These are phyloP conservation scores for Hiodon alosoides DNA, from an alignment of 2,113 vertebrate genomes.

Conservation along the genomic window DNA sequence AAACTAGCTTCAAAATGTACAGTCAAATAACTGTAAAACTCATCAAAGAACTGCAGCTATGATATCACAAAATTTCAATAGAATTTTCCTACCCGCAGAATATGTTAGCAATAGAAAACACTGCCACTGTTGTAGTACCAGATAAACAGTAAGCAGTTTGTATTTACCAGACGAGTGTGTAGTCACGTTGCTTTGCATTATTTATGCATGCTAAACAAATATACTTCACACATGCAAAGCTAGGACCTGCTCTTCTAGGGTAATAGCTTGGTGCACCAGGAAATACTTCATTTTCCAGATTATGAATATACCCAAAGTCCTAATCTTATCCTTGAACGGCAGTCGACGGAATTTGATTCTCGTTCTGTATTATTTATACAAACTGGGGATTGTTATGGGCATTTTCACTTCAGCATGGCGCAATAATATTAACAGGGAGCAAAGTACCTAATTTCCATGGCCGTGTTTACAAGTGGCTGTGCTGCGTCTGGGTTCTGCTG, in stretches of 20 bases:
- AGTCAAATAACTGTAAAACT: constrained; percentile 29
- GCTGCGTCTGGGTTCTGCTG: background rate
- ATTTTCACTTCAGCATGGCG: constrained; percentile 9
- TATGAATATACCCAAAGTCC: constrained; percentile 16
- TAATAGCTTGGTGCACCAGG: constrained; percentile 30
- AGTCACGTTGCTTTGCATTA: constrained; percentile 55
- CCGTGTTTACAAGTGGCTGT: constrained; percentile 14
- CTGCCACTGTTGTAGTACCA: constrained; percentile 35
- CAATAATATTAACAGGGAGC: constrained; percentile 21
- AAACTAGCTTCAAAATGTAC: constrained; percentile 1
- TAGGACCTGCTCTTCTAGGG: constrained; percentile 24
- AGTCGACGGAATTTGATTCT: constrained; percentile 29
- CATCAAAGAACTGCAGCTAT: background rate
- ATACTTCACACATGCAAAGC: constrained; percentile 52
- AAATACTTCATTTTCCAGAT: constrained; percentile 33
- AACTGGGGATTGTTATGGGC: constrained; percentile 14
- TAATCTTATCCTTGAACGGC: constrained; percentile 42
- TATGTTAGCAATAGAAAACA: constrained; percentile 36
- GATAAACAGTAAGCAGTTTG: constrained; percentile 32
- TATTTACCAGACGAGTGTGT: constrained; percentile 33
- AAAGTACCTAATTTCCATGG: constrained; percentile 26
- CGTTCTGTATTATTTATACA: background rate
- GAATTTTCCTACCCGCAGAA: constrained; percentile 44
- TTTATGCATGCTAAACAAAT: constrained; percentile 50
- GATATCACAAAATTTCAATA: constrained; percentile 38